Evolutionary conservation across 2,888 invertebrate genomes (phyloP).

Genomic region (Trilocha varians): DNA sequence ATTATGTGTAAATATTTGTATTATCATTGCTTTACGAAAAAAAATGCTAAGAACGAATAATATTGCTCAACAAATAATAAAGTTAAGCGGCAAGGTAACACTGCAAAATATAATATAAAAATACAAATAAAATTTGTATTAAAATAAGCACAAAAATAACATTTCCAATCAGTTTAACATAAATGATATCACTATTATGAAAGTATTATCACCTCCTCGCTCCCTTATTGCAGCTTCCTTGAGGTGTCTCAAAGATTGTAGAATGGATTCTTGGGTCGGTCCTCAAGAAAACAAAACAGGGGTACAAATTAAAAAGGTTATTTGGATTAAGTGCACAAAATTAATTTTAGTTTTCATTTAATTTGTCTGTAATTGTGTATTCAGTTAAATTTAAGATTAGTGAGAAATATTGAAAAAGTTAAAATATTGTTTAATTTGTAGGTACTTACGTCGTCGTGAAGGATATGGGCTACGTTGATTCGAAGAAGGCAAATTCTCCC

Average conservation of each 20-base stretch:
- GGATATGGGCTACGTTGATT: conserved; percentile 91
- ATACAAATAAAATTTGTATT: background rate
- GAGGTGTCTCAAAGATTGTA: conserved; percentile 52
- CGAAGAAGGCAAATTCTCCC: conserved; percentile 88
- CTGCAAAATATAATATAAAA: no score
- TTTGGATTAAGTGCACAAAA: conserved; percentile 17
- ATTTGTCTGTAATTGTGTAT: conserved; percentile 5
- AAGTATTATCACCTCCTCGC: conserved; percentile 42
- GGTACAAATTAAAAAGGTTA: conserved; percentile 30
- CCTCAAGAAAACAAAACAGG: conserved; percentile 47
- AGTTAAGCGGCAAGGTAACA: no score
- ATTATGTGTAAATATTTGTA: no score
- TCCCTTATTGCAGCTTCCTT: conserved; percentile 50
- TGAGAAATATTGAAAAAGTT: conserved; percentile 11
- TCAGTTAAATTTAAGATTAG: conserved; percentile 2
- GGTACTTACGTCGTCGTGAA: conserved; percentile 86
- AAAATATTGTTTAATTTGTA: conserved; percentile 3
- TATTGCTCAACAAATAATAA: no score
- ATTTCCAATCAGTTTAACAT: conserved; percentile 2
- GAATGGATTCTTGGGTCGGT: conserved; percentile 53
- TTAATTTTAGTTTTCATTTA: conserved; percentile 9
- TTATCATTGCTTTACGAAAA: no score
- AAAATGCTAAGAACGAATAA: no score
- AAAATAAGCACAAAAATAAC: background rate
- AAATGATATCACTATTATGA: conserved; percentile 12